These are phyloP conservation scores for Microctonus hyperodae DNA, from an alignment of 2,888 invertebrate species.

Conservation along the genomic window DNA sequence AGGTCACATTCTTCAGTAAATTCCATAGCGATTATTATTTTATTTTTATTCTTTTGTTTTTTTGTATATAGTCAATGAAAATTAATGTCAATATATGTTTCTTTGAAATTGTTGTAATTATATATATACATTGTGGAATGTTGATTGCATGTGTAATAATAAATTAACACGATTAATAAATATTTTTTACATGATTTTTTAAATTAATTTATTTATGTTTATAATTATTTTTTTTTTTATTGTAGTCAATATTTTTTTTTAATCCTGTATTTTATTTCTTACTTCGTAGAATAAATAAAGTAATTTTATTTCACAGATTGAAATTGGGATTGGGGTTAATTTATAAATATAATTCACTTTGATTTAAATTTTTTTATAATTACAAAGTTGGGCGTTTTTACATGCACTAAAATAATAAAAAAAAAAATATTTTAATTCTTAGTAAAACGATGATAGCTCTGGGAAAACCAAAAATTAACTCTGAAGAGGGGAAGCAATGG, in stretches of 20 bases:
- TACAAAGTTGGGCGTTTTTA: no score
- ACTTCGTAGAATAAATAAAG: neutral
- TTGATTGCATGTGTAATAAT: no score
- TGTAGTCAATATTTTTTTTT: no score
- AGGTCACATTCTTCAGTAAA: slow-evolving; percentile 12
- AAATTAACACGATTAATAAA: no score
- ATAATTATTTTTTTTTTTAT: no score
- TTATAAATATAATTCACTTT: no score
- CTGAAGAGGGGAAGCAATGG: no score
- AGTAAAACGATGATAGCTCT: slow-evolving; percentile 47
- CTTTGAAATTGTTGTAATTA: neutral
- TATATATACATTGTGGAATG: neutral
- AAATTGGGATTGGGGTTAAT: no score
- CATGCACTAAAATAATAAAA: neutral
- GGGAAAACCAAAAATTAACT: slow-evolving; percentile 61
- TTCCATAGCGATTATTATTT: neutral
- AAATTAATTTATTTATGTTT: no score
- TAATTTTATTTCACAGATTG: neutral
- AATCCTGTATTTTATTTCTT: no score
- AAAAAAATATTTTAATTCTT: slow-evolving; percentile 2
- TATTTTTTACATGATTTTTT: neutral
- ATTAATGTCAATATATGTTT: slow-evolving; percentile 13
- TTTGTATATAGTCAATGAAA: neutral
- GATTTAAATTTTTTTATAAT: no score
- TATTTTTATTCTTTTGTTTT: neutral